A percentile compares a stretch with the other conserved stretches of the same genome.
Conservation (phyloP, 1,140 invertebrate genomes). For the Araneus ventricosus region DNA sequence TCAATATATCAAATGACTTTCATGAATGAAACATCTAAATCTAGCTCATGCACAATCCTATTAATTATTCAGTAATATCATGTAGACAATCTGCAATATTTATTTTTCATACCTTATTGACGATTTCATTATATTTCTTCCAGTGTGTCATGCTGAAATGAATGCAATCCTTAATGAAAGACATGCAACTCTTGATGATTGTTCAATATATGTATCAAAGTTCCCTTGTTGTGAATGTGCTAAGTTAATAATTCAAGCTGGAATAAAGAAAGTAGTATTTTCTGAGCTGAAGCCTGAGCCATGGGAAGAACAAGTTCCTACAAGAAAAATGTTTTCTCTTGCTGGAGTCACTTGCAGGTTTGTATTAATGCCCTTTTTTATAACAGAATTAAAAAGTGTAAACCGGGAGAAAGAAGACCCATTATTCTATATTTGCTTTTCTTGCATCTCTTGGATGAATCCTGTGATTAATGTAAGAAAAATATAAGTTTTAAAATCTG, state of each 20-base stretch:
- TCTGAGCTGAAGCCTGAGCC: constrained; percentile 89
- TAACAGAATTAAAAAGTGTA: too few relatives aligned
- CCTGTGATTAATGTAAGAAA: too few relatives aligned
- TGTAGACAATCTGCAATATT: too few relatives aligned
- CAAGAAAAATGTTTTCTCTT: constrained; percentile 90
- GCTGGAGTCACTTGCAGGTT: constrained; percentile 87
- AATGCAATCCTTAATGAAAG: constrained; percentile 98
- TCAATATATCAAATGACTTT: too few relatives aligned
- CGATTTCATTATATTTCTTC: constrained; percentile 79
- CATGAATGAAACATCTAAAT: too few relatives aligned
- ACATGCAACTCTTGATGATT: constrained; percentile 86
- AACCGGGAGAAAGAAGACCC: too few relatives aligned
- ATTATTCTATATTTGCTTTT: too few relatives aligned
- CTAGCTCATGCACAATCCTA: too few relatives aligned
- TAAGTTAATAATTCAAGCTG: constrained; percentile 97
- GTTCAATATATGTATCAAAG: constrained; percentile 91
- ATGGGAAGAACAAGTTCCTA: constrained; percentile 85
- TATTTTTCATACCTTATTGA: too few relatives aligned
- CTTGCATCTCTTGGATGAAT: too few relatives aligned
- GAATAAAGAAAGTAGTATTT: constrained; percentile 90
- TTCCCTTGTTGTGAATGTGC: constrained; percentile 99
- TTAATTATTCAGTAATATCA: too few relatives aligned
- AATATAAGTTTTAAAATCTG: too few relatives aligned
- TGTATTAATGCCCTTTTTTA: constrained; percentile 77
- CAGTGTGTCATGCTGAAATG: constrained; percentile 98